A percentile compares a stretch with the other conserved stretches of the same genome.
These are phyloP conservation scores for Neodiprion lecontei DNA, from an alignment of 1,140 invertebrate species.

Conservation along the genomic window DNA sequence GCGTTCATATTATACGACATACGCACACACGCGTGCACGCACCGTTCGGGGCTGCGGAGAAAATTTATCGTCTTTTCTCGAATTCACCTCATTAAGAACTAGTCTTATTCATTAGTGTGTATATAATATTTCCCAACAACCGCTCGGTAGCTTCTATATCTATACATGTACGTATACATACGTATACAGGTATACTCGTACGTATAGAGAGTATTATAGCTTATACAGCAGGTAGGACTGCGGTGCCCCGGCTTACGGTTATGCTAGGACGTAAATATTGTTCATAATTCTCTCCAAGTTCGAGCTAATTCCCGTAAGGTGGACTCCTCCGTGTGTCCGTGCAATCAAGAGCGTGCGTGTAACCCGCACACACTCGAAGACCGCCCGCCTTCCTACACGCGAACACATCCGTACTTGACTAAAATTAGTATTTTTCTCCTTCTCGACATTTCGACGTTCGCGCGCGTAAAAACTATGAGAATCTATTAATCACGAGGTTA, in stretches of 20 bases:
- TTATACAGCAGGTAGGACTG: too few species aligned
- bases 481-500: conserved; percentile 34
- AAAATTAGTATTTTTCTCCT: not conserved
- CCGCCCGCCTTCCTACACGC: too few species aligned
- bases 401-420: too few species aligned
- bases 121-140: not conserved
- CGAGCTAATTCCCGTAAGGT: not conserved
- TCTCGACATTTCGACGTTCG: not conserved
- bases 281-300: not conserved
- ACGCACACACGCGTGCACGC: not conserved
- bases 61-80: not conserved
- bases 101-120: not conserved
- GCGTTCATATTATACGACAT: too few species aligned
- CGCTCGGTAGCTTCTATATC: not conserved
- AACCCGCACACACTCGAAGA: too few species aligned
- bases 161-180: not conserved
- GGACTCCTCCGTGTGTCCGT: not conserved
- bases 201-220: too few species aligned
- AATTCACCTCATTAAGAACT: not conserved
- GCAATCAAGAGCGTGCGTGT: too few species aligned
- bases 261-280: conserved; percentile 5
- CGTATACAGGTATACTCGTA: not conserved
- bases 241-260: not conserved
- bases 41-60: not conserved
- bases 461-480: conserved; percentile 10